phyloP scores from a whole-genome alignment of 2,113 vertebrate genomes.

The Sporophila hypoxantha region DNA sequence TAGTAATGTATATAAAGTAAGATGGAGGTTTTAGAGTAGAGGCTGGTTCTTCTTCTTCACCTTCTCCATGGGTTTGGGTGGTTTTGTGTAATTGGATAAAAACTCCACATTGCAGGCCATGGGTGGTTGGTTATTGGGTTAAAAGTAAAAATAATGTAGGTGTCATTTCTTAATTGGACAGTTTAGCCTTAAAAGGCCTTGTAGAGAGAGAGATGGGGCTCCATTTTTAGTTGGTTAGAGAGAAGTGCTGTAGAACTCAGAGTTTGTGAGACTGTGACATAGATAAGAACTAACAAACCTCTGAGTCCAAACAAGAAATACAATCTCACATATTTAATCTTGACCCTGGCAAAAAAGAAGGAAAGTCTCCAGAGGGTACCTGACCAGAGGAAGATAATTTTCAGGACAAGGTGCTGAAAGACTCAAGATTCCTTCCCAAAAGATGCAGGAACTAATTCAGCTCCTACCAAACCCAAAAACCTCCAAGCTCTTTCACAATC shows the following conservation, averaged over 20 bases:
- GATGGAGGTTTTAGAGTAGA: not conserved
- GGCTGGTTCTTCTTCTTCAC: not conserved
- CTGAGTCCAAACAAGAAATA: not conserved
- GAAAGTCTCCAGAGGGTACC: not conserved
- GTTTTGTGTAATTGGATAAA: not conserved
- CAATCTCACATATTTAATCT: not conserved
- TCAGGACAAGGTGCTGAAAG: not conserved
- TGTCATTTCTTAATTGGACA: not conserved
- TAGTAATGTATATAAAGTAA: not conserved
- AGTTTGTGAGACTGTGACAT: not conserved
- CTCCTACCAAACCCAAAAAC: not conserved
- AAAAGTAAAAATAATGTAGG: not conserved
- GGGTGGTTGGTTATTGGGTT: not conserved
- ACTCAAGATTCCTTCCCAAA: not conserved
- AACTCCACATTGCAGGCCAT: rapidly evolving
- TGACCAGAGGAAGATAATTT: not conserved
- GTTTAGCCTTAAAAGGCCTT: not conserved
- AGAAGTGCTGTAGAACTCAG: not conserved
- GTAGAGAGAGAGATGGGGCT: not conserved
- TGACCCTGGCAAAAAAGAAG: not conserved
- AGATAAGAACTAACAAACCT: not conserved
- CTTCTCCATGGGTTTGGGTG: not conserved
- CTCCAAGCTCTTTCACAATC: not conserved
- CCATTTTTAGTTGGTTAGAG: not conserved
- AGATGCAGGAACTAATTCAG: not conserved